These are phyloP conservation scores for Drosophila testacea DNA, from an alignment of 2,888 invertebrate genomes.

Conservation along the genomic window DNA sequence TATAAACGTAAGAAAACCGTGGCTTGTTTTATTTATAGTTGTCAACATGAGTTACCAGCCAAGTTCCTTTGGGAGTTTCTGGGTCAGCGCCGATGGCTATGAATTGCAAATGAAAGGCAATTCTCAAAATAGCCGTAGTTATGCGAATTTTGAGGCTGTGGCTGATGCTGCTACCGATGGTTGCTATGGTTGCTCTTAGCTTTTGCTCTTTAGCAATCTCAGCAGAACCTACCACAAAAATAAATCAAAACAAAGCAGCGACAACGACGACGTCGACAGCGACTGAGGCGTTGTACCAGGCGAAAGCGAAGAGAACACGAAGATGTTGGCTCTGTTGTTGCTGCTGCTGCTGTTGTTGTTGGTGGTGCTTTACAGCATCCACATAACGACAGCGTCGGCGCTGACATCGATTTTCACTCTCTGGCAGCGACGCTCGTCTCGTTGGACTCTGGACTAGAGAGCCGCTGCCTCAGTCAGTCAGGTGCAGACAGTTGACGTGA, in stretches of 20 bases:
- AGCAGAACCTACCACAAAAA: slow-evolving; percentile 77
- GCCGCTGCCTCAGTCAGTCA: slow-evolving; percentile 77
- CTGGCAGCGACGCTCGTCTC: slow-evolving; percentile 23
- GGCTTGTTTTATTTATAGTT: slow-evolving; percentile 59
- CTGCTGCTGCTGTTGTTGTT: slow-evolving; percentile 23
- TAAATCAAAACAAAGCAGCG: slow-evolving; percentile 70
- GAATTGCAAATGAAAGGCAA: slow-evolving; percentile 65
- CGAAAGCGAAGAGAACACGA: slow-evolving; percentile 48
- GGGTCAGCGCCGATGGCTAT: slow-evolving; percentile 65
- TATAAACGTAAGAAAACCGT: slow-evolving; percentile 18
- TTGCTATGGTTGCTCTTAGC: slow-evolving; percentile 51
- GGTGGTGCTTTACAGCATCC: slow-evolving; percentile 55
- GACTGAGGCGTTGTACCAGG: slow-evolving; percentile 24
- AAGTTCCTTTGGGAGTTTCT: slow-evolving; percentile 64
- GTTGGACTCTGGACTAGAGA: slow-evolving; percentile 19
- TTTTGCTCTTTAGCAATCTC: slow-evolving; percentile 65
- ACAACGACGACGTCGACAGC: slow-evolving; percentile 17
- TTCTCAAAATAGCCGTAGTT: slow-evolving; percentile 64
- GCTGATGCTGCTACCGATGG: slow-evolving; percentile 4
- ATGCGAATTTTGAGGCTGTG: slow-evolving; percentile 59
- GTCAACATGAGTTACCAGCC: slow-evolving; percentile 62
- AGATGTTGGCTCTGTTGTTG: slow-evolving; percentile 41
- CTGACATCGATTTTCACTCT: slow-evolving; percentile 56
- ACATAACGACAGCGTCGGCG: slow-evolving; percentile 50
- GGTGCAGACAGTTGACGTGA: slow-evolving; percentile 85